phyloP scores from a whole-genome alignment of 2,888 invertebrate species.

The Drosophila sordidapex region DNA sequence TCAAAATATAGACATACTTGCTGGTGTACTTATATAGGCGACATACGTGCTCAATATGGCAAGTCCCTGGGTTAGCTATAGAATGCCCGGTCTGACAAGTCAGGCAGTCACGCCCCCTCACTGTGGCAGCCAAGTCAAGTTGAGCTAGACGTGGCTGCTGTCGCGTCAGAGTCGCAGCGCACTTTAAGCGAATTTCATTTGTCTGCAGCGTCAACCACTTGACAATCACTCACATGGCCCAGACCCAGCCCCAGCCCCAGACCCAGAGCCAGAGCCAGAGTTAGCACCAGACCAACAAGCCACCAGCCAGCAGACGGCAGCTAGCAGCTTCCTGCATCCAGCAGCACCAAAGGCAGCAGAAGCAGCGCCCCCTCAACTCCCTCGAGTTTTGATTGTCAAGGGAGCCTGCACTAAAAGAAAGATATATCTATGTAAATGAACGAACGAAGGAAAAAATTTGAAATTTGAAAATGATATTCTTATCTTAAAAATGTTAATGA shows the following conservation, averaged over 20 bases:
- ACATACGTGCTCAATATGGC: conserved; percentile 1
- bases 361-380: conserved; percentile 24
- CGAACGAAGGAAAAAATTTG: too few species aligned
- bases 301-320: conserved; percentile 17
- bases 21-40: neutral
- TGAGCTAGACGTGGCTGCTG: conserved; percentile 61
- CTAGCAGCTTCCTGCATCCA: conserved; percentile 56
- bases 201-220: conserved; percentile 81
- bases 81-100: conserved; percentile 3
- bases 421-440: neutral
- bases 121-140: conserved; percentile 65
- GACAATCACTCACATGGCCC: conserved; percentile 80
- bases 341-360: conserved; percentile 22
- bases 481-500: neutral
- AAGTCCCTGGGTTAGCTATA: neutral
- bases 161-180: conserved; percentile 57
- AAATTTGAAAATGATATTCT: neutral
- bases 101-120: conserved; percentile 68
- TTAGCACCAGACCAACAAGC: conserved; percentile 23
- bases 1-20: neutral
- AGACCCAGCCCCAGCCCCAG: conserved; percentile 41
- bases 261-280: conserved; percentile 2
- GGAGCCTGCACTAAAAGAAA: conserved; percentile 10
- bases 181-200: conserved; percentile 81
- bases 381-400: conserved; percentile 39